Base-by-base conservation (phyloP, 2,888 invertebrate species). In the Pseudoips prasinana region DNA sequence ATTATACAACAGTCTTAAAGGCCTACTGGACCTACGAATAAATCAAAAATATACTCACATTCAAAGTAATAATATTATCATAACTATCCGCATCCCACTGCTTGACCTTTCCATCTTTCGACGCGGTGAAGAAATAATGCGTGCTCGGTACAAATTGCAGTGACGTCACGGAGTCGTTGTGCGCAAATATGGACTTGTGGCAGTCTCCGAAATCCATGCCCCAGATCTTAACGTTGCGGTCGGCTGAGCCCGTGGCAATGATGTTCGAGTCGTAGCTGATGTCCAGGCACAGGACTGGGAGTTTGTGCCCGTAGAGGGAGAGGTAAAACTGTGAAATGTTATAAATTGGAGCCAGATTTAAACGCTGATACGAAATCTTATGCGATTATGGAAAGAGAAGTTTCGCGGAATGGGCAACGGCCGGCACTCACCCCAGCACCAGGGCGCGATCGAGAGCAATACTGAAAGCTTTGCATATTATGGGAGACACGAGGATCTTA, bases 171-270 rank as follows among this genome's bases (percentile, higher is more conserved):
- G 98, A 96, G 76, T 98, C 98, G 63, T 98, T 97, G 76, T 99
- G 99, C 0, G 98, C 98, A 77, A 98, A 97, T 53, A 99, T 91
- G 0, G 98, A 98, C 64, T 93, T 93, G 83, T 98, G 98, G 59
- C 98, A 98, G 77, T 99, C 98, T n/a, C 99, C 99, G 75, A 98
- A 99, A 82, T 99, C 98, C 84, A 99, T 91, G 19, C 99, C 99
- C 99, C 99, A 99, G 44, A 99, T 94, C 89, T 98, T 98, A 14
- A 99, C 92, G 74, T 96, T 98, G 22, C 98, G 92, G 87, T 99
- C 99, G 0, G 96, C 95, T 1, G 98, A 98, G 4, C 98, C 99
- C 0, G 99, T 98, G 6, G 93, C 96, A 46, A 99, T 94, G 10
- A 99, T 73, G 6, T 92, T 91, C 0, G 94, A 94, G 74, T 97